Conservation (phyloP, 2,888 invertebrate species). For the Callinectes sapidus region DNA sequence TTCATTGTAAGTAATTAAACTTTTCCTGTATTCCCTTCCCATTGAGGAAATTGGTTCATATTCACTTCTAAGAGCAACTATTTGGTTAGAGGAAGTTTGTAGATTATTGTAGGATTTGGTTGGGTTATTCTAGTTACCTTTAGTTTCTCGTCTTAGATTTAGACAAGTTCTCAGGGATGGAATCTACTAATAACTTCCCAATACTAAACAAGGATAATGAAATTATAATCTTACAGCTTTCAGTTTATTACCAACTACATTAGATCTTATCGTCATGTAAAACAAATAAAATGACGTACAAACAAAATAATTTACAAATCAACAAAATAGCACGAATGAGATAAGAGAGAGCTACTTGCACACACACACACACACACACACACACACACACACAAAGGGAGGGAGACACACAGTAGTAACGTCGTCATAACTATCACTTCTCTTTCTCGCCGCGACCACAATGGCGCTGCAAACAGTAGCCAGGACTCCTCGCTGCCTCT, state of each 20-base stretch:
- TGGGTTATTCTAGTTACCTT: not conserved
- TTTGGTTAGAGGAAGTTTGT: not conserved
- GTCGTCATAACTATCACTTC: not conserved
- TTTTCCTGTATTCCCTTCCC: not conserved
- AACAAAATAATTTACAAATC: too few relatives aligned
- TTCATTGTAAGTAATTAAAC: not conserved
- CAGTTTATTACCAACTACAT: not conserved
- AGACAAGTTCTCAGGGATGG: not conserved
- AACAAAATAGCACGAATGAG: too few relatives aligned
- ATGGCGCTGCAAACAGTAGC: not conserved
- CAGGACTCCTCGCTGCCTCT: not conserved
- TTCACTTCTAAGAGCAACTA: not conserved
- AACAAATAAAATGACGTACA: not conserved
- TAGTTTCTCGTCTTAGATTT: not conserved
- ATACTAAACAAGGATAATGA: not conserved
- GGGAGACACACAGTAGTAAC: not conserved
- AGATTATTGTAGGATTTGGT: not conserved
- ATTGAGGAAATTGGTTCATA: not conserved
- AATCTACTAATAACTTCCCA: not conserved
- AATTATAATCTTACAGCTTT: not conserved
- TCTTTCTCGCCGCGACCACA: not conserved
- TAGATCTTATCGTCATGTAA: not conserved
- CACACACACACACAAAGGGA: slow-evolving; percentile 20
- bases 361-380: slow-evolving; percentile 16
- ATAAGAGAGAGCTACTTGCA: too few relatives aligned